These are phyloP conservation scores for Scaptomyza graminum DNA, from an alignment of 1,140 invertebrate genomes.

Conservation along the genomic window DNA sequence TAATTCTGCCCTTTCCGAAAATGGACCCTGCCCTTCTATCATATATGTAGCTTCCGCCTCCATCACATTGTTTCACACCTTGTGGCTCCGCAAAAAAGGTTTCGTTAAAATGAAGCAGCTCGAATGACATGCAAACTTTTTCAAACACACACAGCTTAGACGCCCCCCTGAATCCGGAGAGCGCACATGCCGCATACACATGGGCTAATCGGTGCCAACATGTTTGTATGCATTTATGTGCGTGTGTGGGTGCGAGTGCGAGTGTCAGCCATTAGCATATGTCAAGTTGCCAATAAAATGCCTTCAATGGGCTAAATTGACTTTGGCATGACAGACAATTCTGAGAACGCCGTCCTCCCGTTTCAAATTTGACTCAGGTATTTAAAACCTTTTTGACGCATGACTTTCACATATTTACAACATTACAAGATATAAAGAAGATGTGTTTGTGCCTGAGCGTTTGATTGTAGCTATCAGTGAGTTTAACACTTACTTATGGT, in stretches of 20 bases:
- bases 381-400: constrained; percentile 57
- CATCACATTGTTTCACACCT: constrained; percentile 74
- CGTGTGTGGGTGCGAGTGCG: constrained; percentile 16
- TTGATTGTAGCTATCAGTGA: constrained; percentile 18
- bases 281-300: constrained; percentile 75
- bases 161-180: neutral
- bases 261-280: constrained; percentile 52
- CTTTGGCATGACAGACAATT: constrained; percentile 79
- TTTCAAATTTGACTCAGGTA: constrained; percentile 25
- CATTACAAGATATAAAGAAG: constrained; percentile 9
- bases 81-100: constrained; percentile 28
- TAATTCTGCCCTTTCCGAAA: constrained; percentile 43
- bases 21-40: neutral
- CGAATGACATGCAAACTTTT: constrained; percentile 80
- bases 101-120: constrained; percentile 68
- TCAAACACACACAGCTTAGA: constrained; percentile 36
- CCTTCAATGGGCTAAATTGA: constrained; percentile 77
- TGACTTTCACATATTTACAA: constrained; percentile 57
- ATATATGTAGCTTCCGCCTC: neutral
- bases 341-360: constrained; percentile 33
- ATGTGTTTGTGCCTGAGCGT: neutral
- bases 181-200: constrained; percentile 30
- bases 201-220: constrained; percentile 8
- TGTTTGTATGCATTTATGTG: constrained; percentile 5
- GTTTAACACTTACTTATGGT: constrained; percentile 53